Base-by-base conservation (phyloP, 2,113 vertebrate genomes). In the Aegotheles bennettii region DNA sequence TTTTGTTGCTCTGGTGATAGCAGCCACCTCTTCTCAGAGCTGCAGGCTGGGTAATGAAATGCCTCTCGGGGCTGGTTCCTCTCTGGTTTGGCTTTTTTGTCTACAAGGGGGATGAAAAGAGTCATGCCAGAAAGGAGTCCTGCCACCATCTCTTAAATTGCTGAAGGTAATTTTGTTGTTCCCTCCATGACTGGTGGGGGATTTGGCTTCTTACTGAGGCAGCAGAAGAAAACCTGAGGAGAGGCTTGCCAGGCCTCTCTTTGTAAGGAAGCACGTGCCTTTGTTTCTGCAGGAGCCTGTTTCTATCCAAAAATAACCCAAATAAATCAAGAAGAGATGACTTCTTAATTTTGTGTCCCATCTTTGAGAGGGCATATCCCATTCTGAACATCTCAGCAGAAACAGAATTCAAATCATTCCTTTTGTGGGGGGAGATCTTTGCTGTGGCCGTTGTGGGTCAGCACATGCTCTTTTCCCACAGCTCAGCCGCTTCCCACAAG, bases 1-100 rank as follows among this genome's bases (percentile, higher is more conserved):
- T 88, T 96, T 90, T 68, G 93, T 90, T 94, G 90, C 87, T 95
- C 63, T 89, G 95, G 91, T 74, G 95, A 88, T 77, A 77, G 40
- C 75, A 75, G 78, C 68, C 28, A 2, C n/a, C 81, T 65, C 91
- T 70, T 59, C 74, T 40, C 53, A 21, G 23, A 35, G 63, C 84
- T 76, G 78, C 42, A 16, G 73, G 19, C 24, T n/a, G 70, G 18
- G 7, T 48, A 9, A 53, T 47, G 64, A 69, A 69, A 36, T n/a
- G 16, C 54, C 70, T 59, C 71, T 61, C 29, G 0, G 1, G 14
- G 5, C 60, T 53, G 65, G 8, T 45, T 89, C 45, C 31, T 59
- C 69, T 84, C 40, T 56, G 38, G 26, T 50, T 89, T 84, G 77
- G 51, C 70, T 68, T 26, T 73, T 83, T 61, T 56, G 65, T 56